Evolutionary conservation across 2,113 vertebrate species (phyloP).

Genomic region (Brachirus orientalis): DNA sequence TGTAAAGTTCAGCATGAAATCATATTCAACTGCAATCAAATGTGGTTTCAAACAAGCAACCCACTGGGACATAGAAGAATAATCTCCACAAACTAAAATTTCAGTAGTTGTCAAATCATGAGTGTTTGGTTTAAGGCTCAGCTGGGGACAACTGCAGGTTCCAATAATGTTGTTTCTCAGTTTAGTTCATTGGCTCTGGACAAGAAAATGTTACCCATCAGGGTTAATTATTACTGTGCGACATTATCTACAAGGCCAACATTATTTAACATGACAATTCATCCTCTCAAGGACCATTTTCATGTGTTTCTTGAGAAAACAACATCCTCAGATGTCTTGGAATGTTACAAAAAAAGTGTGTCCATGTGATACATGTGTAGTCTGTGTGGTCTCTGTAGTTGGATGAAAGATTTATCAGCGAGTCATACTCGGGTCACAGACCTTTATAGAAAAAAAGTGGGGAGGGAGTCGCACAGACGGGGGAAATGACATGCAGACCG

Average conservation of each 20-base stretch:
- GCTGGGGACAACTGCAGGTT: conserved; percentile 17
- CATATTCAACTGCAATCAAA: conserved; percentile 42
- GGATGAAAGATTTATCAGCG: conserved; percentile 1
- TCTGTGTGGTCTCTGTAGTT: conserved; percentile 12
- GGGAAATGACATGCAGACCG: background rate
- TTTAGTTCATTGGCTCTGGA: conserved; percentile 18
- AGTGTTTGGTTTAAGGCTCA: conserved; percentile 53
- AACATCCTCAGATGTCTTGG: background rate
- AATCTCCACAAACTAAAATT: conserved; percentile 35
- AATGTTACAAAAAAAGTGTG: background rate
- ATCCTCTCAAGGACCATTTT: background rate
- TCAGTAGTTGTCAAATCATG: too few relatives aligned
- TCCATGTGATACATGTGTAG: background rate
- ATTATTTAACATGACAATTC: background rate
- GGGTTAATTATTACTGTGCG: background rate
- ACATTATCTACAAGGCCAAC: conserved; percentile 10
- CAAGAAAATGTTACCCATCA: conserved; percentile 8
- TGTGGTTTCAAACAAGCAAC: conserved; percentile 54
- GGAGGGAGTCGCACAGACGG: background rate
- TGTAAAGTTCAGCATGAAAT: conserved; percentile 53
- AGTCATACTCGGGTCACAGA: conserved; percentile 16
- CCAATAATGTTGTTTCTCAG: conserved; percentile 37
- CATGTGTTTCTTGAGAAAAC: background rate
- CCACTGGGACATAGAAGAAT: conserved; percentile 25
- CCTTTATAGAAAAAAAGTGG: background rate